Base-by-base conservation (phyloP, 2,888 invertebrate species). In the Phoenoteleia sp. region DNA sequence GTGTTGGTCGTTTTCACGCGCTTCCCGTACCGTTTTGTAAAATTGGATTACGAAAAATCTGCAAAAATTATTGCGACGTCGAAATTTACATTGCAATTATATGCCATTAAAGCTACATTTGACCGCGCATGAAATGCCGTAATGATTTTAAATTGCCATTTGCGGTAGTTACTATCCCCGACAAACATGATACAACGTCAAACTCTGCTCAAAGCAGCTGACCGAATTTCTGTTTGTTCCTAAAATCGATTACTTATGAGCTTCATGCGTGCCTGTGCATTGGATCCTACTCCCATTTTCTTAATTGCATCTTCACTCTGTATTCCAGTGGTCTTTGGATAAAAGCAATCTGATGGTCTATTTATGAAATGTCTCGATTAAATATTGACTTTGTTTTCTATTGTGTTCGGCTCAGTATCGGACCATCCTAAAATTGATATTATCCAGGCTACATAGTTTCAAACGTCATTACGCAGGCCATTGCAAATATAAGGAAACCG, bases 231-330 rank as follows among this genome's bases (percentile, higher is more conserved):
- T 77, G 66, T 77, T 69, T 82, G 69, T 82, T 62, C 56, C 74
- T 60, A 39, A 75, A 64, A 82, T 69, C 69, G 64, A 69, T 75
- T 60, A 75, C 29, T 81, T 52, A 47, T 21, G 47, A 81, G 84
- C 81, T 84, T 84, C 76, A 72, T 67, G 62, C 67, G 56, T 81
- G 77, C 67, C 33, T 81, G 76, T 67, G 84, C 81, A 81, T 84
- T 58, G 45, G 36, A 56, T 66, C 71, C 64, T 54, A 45, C 36
- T 54, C 64, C 79, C n/a, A 47, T 45, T 67, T 76, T 67, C 74
- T 76, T 76, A 71, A 27, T 60, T 79, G 83, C 83, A 84, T 84
- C 62, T 67, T 60, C 76, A 62, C 25, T 60, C 15, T 71, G 33
- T 62, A 71, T 54, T 54, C 54, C 42, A 1, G 33, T 77, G 71